Conservation (phyloP, 2,888 invertebrate genomes). For the Ganaspis brasiliensis region DNA sequence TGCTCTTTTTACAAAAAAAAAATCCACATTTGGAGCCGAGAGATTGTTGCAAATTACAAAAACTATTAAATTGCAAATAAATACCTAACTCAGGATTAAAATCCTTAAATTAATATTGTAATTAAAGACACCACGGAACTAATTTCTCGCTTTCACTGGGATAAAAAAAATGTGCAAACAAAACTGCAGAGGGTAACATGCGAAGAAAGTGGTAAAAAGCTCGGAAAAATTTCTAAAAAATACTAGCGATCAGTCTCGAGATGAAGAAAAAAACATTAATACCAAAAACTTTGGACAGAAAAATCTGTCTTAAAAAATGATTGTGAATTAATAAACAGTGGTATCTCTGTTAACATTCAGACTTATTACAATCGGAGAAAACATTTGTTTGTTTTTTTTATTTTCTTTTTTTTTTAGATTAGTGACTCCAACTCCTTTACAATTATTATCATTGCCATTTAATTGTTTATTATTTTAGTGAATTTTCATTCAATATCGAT, state of each 20-base stretch:
- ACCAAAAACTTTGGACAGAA: constrained; percentile 5
- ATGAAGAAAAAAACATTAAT: constrained; percentile 35
- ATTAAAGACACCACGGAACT: background rate
- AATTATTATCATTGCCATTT: constrained; percentile 12
- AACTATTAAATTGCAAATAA: constrained; percentile 17
- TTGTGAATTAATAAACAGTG: constrained; percentile 23
- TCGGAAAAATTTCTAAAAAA: constrained; percentile 13
- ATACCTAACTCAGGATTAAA: background rate
- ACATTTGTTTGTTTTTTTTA: too few relatives aligned
- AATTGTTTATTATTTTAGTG: constrained; percentile 1
- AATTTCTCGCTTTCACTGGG: constrained; percentile 28
- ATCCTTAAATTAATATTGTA: too few relatives aligned
- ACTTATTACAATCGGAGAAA: constrained; percentile 24
- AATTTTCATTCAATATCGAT: constrained; percentile 24
- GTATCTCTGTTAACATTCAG: constrained; percentile 12
- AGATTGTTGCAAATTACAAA: background rate
- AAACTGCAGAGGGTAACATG: constrained; percentile 21
- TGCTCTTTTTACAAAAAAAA: too few relatives aligned
- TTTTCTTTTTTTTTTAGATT: constrained; percentile 12
- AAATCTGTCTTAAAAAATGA: background rate
- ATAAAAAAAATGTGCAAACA: constrained; percentile 1
- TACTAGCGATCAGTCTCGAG: constrained; percentile 21
- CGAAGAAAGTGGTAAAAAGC: constrained; percentile 28
- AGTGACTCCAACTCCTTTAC: constrained; percentile 8
- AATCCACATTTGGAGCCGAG: background rate